Percentiles rank a stretch among this genome's conserved stretches.
Conservation (phyloP, 2,113 vertebrate genomes). For the Callipepla squamata region DNA sequence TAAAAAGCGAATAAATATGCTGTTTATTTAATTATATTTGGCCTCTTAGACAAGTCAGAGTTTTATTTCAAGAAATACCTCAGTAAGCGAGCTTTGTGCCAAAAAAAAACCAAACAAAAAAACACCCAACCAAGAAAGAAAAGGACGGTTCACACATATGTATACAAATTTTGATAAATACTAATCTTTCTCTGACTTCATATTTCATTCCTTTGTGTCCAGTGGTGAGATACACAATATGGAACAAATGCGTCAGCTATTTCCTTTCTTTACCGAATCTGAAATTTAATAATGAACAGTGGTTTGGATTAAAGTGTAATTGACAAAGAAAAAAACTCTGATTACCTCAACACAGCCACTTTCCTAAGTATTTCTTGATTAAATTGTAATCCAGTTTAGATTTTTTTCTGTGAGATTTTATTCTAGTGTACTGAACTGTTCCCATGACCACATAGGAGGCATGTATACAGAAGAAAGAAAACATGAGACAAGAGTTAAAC, state of each 20-base stretch:
- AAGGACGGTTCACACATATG: too few relatives aligned
- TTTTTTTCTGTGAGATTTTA: neutral
- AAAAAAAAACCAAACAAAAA: too few relatives aligned
- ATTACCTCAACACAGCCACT: neutral
- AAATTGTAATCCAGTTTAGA: neutral
- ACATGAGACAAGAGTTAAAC: neutral
- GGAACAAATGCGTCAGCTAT: neutral
- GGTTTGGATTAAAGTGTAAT: neutral
- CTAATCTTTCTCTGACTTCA: neutral
- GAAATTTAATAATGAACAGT: neutral
- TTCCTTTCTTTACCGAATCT: neutral
- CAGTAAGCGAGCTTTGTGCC: too few relatives aligned
- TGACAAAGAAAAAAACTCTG: neutral
- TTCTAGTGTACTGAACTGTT: neutral
- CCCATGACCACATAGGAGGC: neutral
- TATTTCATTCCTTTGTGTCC: neutral
- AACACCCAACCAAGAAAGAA: too few relatives aligned
- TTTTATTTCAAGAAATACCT: too few relatives aligned
- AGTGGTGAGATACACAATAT: neutral
- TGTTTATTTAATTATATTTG: neutral
- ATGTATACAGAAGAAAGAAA: neutral
- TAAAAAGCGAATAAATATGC: neutral
- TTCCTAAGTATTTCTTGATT: neutral
- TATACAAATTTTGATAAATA: neutral
- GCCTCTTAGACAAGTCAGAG: too few relatives aligned